These are phyloP conservation scores for Drosophila mettleri DNA, from an alignment of 2,888 invertebrate species.

Conservation along the genomic window DNA sequence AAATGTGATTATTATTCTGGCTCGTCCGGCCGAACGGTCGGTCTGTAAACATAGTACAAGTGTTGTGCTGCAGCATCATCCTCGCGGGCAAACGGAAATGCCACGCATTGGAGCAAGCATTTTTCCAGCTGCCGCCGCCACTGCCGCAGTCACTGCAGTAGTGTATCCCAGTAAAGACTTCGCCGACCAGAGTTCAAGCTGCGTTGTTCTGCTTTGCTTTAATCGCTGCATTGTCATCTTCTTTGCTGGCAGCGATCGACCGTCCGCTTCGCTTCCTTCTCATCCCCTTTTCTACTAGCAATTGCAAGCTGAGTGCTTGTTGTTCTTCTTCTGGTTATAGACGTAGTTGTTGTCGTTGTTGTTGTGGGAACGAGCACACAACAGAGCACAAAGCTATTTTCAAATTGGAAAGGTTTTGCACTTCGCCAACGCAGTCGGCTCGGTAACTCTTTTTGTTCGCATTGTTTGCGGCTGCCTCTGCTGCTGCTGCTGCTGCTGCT, in stretches of 20 bases:
- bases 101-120: slow-evolving; percentile 70
- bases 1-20: slow-evolving; percentile 60
- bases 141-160: neutral
- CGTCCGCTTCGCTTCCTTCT: slow-evolving; percentile 19
- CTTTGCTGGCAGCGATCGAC: slow-evolving; percentile 46
- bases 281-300: slow-evolving; percentile 18
- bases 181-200: slow-evolving; percentile 69
- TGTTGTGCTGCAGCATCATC: slow-evolving; percentile 48
- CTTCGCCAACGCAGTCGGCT: slow-evolving; percentile 66
- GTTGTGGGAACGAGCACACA: slow-evolving; percentile 76
- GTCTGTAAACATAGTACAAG: slow-evolving; percentile 14
- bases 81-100: slow-evolving; percentile 68
- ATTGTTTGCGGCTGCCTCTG: slow-evolving; percentile 36
- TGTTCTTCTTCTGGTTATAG: slow-evolving; percentile 43
- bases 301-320: slow-evolving; percentile 39
- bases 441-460: slow-evolving; percentile 33
- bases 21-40: slow-evolving; percentile 23
- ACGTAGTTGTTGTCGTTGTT: slow-evolving; percentile 33
- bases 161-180: slow-evolving; percentile 28
- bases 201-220: slow-evolving; percentile 73
- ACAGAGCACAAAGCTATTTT: slow-evolving; percentile 60
- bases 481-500: slow-evolving; percentile 10
- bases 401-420: slow-evolving; percentile 80
- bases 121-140: slow-evolving; percentile 65
- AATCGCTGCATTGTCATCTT: slow-evolving; percentile 78